Evolutionary conservation across 2,113 vertebrate species (phyloP).

Genomic region (Protomyctophum bolini): DNA sequence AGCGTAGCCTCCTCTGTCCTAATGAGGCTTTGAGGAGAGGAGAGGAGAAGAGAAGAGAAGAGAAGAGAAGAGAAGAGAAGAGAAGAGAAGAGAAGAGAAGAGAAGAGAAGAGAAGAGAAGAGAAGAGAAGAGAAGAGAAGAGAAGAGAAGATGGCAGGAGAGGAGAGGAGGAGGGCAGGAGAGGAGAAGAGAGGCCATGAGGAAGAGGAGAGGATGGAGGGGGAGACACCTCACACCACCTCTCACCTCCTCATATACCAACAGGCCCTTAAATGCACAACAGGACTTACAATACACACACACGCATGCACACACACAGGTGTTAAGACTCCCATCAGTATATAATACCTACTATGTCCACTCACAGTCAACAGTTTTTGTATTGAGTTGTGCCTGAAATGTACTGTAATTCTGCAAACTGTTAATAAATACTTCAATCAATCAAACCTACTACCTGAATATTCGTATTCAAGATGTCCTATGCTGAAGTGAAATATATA

Average conservation of each 20-base stretch:
- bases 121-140: conserved; percentile 40
- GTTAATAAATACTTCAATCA: not conserved
- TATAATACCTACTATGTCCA: not conserved
- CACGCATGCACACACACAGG: conserved; percentile 29
- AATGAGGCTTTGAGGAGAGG: conserved; percentile 76
- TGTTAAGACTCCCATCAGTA: conserved; percentile 33
- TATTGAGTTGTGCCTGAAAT: not conserved
- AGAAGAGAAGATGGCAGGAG: conserved; percentile 29
- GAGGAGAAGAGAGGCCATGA: conserved; percentile 39
- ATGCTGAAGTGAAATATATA: no score
- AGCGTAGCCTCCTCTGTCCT: conserved; percentile 68
- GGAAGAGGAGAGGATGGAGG: conserved; percentile 35
- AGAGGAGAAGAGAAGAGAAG: conserved; percentile 29
- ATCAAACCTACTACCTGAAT: not conserved
- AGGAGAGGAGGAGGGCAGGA: conserved; percentile 32
- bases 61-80: conserved; percentile 49
- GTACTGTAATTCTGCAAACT: no score
- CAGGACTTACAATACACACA: conserved; percentile 23
- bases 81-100: conserved; percentile 37
- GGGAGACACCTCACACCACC: conserved; percentile 51
- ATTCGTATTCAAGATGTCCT: not conserved
- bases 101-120: conserved; percentile 40
- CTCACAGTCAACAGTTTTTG: not conserved
- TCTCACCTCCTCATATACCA: conserved; percentile 52
- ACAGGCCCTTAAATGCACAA: conserved; percentile 53